Base-by-base conservation (phyloP, 2,888 invertebrate genomes). In the Dynastes maya region DNA sequence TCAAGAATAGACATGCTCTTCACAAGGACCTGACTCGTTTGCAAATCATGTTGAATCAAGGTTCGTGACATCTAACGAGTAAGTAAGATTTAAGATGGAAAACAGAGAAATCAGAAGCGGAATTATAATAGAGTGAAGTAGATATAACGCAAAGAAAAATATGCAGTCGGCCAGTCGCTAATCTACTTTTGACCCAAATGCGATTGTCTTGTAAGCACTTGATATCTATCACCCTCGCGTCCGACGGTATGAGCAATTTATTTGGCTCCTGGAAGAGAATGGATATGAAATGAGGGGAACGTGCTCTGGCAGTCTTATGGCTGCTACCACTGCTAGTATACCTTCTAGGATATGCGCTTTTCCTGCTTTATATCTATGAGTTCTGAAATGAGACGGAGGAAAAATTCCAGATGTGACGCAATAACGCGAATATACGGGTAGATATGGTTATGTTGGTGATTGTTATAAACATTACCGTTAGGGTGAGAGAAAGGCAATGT, bases 141-240 rank as follows among this genome's bases (percentile, higher is more conserved):
- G 27, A 27, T 13, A 68, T 22, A 27, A 51, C 51, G 27, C 68
- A 32, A 63, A 13, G 68, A 51, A 68, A 58, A 68, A 68, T 68
- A 68, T 68, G 68, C 49, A 83, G 82, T 83, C 83, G 79, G 83
- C 82, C 82, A 78, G 55, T 22, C 81, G 79, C 83, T 86, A 86
- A 86, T 86, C 86, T 85, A 85, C 85, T 85, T 86, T 83, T 85
- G 85, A 86, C 86, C 87, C 85, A 86, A 86, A 87, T 87, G 87
- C 87, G 85, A 86, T 87, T 86, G 85, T 85, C 85, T 81, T 87
- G 86, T 87, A 86, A 86, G 84, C 84, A 82, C 80, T 81, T 83
- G 83, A 84, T 83, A 83, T 85, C 85, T 84, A 82, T 82, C 82
- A 84, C 82, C 83, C 61, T 65, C 70, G 76, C 81, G 79, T 80